Percentiles rank a stretch among this genome's conserved stretches.
Evolutionary conservation across 2,113 vertebrate species (phyloP).

Genomic region (Aegotheles bennettii): DNA sequence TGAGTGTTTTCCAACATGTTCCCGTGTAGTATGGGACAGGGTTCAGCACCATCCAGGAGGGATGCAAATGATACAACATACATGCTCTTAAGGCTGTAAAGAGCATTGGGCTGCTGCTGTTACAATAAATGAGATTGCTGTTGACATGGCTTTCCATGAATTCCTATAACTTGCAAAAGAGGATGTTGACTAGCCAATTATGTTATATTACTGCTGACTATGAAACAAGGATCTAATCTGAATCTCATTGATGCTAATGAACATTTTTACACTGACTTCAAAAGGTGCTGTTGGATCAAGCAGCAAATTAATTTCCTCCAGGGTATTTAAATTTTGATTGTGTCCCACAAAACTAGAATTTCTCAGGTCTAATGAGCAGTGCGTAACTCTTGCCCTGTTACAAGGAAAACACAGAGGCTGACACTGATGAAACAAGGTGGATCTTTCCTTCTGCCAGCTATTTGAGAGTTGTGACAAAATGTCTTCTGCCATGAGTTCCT

Average conservation of each 20-base stretch:
- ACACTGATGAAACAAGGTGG: neutral
- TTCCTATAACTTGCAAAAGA: neutral
- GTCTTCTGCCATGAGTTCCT: constrained; percentile 4
- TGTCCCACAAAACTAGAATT: neutral
- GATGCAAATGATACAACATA: accelerated
- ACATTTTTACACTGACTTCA: neutral
- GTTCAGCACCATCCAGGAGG: neutral
- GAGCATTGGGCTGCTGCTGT: neutral
- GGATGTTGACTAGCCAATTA: neutral
- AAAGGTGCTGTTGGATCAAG: constrained; percentile 10
- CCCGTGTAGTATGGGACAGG: neutral
- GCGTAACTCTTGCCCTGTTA: neutral
- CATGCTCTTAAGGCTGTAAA: neutral
- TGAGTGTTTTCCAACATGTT: neutral
- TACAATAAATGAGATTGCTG: neutral
- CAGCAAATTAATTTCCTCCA: neutral
- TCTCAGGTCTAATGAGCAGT: neutral
- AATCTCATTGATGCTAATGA: constrained; percentile 15
- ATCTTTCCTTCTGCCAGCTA: neutral
- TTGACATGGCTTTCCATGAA: neutral
- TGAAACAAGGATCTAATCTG: neutral
- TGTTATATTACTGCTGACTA: neutral
- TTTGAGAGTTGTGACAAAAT: constrained; percentile 10
- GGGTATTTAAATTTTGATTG: neutral
- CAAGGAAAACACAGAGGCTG: neutral